Conservation (phyloP, 2,888 invertebrate genomes). For the Athalia cordata region DNA sequence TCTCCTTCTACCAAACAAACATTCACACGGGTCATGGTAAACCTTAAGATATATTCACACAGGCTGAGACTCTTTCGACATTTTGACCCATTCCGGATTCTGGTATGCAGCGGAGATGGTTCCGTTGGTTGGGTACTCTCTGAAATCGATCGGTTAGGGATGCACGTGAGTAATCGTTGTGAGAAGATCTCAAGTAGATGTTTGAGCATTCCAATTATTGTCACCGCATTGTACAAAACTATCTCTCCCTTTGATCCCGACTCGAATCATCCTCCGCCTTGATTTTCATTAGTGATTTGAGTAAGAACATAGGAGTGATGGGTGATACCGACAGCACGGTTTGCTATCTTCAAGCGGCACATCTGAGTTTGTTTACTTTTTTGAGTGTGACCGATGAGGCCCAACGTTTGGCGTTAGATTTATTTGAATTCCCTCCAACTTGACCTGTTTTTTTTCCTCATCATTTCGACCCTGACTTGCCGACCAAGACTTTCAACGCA, state of each 20-base stretch:
- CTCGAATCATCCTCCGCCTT: neutral
- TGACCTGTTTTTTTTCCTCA: neutral
- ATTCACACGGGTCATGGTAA: no score
- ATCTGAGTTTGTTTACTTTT: no score
- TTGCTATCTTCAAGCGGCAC: no score
- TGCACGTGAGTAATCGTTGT: slow-evolving; percentile 85
- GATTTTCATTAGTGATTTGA: no score
- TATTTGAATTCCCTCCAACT: no score
- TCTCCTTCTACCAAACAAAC: no score
- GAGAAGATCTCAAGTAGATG: neutral
- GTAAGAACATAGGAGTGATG: no score
- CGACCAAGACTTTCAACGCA: slow-evolving; percentile 55
- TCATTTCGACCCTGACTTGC: slow-evolving; percentile 18
- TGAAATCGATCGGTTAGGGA: slow-evolving; percentile 94
- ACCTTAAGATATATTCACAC: slow-evolving; percentile 51
- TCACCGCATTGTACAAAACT: neutral
- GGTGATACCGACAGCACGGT: no score
- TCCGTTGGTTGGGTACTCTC: slow-evolving; percentile 98
- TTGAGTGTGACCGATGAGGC: no score
- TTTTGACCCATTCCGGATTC: slow-evolving; percentile 95
- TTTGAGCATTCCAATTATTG: neutral
- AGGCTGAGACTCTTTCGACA: slow-evolving; percentile 92
- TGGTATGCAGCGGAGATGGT: slow-evolving; percentile 98
- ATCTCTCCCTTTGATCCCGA: neutral
- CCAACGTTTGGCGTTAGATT: no score